Evolutionary conservation across 2,797 vertebrate genomes (phyloP).

Genomic region (Sebastes paucispinis): DNA sequence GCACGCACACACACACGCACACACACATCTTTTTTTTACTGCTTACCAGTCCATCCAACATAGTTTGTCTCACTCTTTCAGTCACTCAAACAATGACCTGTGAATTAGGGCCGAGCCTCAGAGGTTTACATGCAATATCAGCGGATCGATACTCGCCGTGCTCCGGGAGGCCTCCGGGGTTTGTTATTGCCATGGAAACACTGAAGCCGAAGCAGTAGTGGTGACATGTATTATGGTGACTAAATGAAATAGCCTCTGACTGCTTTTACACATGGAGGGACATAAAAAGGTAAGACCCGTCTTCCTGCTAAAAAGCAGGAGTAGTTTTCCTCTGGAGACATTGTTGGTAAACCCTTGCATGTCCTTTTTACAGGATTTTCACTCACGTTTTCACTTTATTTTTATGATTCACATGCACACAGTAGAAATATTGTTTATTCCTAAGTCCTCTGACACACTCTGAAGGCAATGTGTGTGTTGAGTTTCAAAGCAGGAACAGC

Average conservation of each 20-base stretch:
- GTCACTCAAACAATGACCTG: slow-evolving; percentile 49
- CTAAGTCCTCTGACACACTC: too few species aligned
- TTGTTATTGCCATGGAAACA: slow-evolving; percentile 49
- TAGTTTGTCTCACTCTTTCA: slow-evolving; percentile 35
- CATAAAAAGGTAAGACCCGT: not conserved
- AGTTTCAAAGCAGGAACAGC: too few species aligned
- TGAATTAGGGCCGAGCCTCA: slow-evolving; percentile 44
- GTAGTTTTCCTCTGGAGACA: not conserved
- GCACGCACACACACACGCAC: not conserved
- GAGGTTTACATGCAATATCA: slow-evolving; percentile 59
- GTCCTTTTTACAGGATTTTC: not conserved
- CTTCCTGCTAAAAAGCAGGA: not conserved
- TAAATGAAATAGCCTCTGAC: slow-evolving; percentile 25
- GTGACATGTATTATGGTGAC: slow-evolving; percentile 19
- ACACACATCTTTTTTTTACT: not conserved
- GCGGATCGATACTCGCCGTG: slow-evolving; percentile 42
- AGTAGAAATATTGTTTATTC: too few species aligned
- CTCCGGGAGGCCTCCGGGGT: slow-evolving; percentile 15
- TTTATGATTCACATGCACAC: too few species aligned
- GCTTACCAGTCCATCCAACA: slow-evolving; percentile 15
- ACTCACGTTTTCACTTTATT: not conserved
- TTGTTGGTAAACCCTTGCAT: not conserved
- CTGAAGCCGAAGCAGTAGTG: not conserved
- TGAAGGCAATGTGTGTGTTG: too few species aligned
- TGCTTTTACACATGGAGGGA: not conserved